Conservation (phyloP, 1,140 invertebrate species). For the Atta cephalotes region DNA sequence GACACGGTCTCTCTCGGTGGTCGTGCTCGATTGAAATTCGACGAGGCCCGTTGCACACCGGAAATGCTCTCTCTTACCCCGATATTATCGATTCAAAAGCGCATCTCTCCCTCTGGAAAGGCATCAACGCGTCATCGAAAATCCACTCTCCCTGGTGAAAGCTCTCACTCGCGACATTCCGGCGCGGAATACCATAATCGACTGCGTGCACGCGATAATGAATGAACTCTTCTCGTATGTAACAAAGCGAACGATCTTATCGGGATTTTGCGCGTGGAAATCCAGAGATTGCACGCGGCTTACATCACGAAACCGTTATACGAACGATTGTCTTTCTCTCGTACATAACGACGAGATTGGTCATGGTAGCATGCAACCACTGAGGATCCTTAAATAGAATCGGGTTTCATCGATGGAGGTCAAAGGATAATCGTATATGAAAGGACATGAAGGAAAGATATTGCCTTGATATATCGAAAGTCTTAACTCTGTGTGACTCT, state of each 20-base stretch:
- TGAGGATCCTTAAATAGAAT: conserved; percentile 72
- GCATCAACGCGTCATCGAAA: conserved; percentile 66
- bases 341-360: not conserved
- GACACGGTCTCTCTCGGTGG: not conserved
- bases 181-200: conserved; percentile 57
- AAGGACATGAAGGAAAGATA: conserved; percentile 72
- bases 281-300: conserved; percentile 10
- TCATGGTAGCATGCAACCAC: not conserved
- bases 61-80: conserved; percentile 35
- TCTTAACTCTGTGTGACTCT: not conserved
- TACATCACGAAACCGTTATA: conserved; percentile 10
- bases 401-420: conserved; percentile 65
- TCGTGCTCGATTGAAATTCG: conserved; percentile 47
- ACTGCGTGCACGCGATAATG: conserved; percentile 52
- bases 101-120: conserved; percentile 41
- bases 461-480: conserved; percentile 40
- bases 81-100: conserved; percentile 62
- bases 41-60: conserved; percentile 4
- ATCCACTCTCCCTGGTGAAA: conserved; percentile 62
- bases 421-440: conserved; percentile 66
- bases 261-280: conserved; percentile 18
- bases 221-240: conserved; percentile 30
- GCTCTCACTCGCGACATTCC: conserved; percentile 55
- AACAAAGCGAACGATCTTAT: conserved; percentile 42
- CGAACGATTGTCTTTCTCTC: conserved; percentile 29